Conservation (phyloP, 1,140 invertebrate species). For the Penaeus japonicus region DNA sequence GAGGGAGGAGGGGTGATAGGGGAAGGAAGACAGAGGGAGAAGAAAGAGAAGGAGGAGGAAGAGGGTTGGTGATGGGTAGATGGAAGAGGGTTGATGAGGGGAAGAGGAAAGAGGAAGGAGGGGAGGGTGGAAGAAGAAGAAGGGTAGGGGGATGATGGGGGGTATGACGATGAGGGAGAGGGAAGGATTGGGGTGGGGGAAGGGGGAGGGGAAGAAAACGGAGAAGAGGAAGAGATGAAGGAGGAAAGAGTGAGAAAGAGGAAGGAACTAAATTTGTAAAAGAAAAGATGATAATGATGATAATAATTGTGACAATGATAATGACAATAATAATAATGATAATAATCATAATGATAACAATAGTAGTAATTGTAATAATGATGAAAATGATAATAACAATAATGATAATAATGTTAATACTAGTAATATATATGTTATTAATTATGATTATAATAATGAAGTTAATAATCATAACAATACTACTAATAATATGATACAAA, state of each 20-base stretch:
- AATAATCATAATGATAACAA: not conserved
- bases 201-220: too few species aligned
- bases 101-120: not conserved
- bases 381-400: not conserved
- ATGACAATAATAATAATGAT: not conserved
- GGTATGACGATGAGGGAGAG: too few species aligned
- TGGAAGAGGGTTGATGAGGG: not conserved
- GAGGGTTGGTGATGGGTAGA: not conserved
- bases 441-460: too few species aligned
- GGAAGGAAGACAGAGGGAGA: not conserved
- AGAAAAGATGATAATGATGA: not conserved
- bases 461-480: too few species aligned
- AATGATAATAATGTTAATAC: not conserved
- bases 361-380: not conserved
- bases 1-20: not conserved
- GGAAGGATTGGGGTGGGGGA: too few species aligned
- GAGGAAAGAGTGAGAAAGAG: too few species aligned
- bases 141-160: too few species aligned
- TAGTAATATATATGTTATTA: not conserved
- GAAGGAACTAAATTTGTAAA: not conserved
- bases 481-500: too few species aligned
- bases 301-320: not conserved
- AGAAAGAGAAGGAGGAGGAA: not conserved
- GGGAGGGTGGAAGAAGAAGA: too few species aligned
- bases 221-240: too few species aligned